Percentiles rank a stretch among this genome's conserved stretches.
phyloP scores from a whole-genome alignment of 2,888 invertebrate genomes.

The Erannis defoliaria region DNA sequence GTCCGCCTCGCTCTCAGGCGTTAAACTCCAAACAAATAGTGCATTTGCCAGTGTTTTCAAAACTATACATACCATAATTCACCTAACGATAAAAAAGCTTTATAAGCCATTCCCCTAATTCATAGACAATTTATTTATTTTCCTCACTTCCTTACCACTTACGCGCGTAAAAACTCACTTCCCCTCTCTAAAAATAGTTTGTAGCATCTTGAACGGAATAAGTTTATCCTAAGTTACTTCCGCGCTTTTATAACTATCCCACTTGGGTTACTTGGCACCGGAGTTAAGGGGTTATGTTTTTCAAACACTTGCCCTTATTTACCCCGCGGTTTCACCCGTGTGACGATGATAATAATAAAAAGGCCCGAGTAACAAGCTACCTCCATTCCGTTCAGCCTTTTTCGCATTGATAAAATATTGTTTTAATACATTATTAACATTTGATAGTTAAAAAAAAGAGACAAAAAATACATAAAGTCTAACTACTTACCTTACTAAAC shows the following conservation, averaged over 20 bases:
- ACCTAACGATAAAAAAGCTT: conserved; percentile 17
- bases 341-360: too few species aligned
- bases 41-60: background rate
- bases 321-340: too few species aligned
- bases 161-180: conserved; percentile 43
- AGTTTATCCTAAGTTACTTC: conserved; percentile 40
- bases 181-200: conserved; percentile 44
- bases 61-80: conserved; percentile 9
- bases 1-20: too few species aligned
- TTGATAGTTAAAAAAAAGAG: too few species aligned
- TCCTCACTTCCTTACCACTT: conserved; percentile 44
- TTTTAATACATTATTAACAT: too few species aligned
- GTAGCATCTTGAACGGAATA: conserved; percentile 45
- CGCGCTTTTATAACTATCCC: conserved; percentile 37
- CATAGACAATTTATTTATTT: conserved; percentile 45
- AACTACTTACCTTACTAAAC: too few species aligned
- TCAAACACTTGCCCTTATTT: too few species aligned
- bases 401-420: too few species aligned
- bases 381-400: too few species aligned
- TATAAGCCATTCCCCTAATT: conserved; percentile 32
- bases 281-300: conserved; percentile 10
- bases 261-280: conserved; percentile 11
- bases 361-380: too few species aligned
- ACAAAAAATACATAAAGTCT: too few species aligned
- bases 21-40: background rate